Evolutionary conservation across 2,797 vertebrate genomes (phyloP), one percentile per base, ranked within the genome.

Genomic region (Coranthus polyacanthus): DNA sequence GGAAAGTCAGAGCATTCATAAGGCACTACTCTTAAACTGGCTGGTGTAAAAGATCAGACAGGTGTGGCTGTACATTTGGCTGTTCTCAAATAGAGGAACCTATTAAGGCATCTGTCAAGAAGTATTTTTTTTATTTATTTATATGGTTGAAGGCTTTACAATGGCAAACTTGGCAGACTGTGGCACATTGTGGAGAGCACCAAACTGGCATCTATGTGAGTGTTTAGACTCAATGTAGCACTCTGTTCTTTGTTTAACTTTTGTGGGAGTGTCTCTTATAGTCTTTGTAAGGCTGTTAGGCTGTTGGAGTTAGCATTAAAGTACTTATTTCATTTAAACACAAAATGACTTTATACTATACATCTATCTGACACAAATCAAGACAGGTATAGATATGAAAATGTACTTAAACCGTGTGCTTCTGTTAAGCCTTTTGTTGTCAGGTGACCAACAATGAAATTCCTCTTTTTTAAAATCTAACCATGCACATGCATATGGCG

Each of bases 1-100:
- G 12, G 37, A 68, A 43, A 62, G n/a, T 61, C 29, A 12, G 18
- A 51, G n/a, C 1, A 53, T 61, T 78, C 22, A 70, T 41, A 85
- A 83, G 80, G 63, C 75, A 79, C 54, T 16, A 34, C 12, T 36
- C 22, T 46, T 73, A 38, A n/a, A 58, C 18, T 68, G 42, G 45
- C 67, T 60, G 38, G 16, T 44, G 34, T 39, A 32, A 41, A 51
- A 16, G 20, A 37, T 63, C 13, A 44, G 3, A 22, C 62, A 70
- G 26, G 34, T 60, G 5, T 59, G 69, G 43, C 36, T 78, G 22
- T 46, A 46, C 22, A 73, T 77, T 67, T 75, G 56, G 60, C 59
- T 49, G 37, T 68, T 77, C 58, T 80, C 59, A 56, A 75, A 49
- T 72, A 61, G 62, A 85, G 62, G 78, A 70, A 70, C 44, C 3